Evolutionary conservation across 1,140 invertebrate species (phyloP), one percentile per base, ranked within the genome.

Genomic region (Pissodes strobi): DNA sequence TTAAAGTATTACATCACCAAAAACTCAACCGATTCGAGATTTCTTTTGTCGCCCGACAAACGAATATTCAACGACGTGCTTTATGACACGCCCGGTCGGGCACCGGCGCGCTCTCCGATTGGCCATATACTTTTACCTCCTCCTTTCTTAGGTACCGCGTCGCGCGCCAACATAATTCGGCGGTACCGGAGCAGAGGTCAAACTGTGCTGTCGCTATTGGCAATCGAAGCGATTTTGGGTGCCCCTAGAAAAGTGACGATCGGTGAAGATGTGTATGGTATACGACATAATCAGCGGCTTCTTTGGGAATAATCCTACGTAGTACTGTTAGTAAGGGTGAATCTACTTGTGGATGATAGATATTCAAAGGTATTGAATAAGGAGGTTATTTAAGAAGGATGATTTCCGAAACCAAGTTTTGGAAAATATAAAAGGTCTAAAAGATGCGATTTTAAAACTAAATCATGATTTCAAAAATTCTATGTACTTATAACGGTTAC

Each of bases 41-140:
- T 27, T 27, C 25, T 27, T 27, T 27, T 27, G 25, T 27, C 25
- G 25, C 9, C 9, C 25, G 25, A 39, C 43, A 48, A 46, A 34
- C 43, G 48, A 51, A 62, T 62, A 51, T 62, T 43, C 19, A 34
- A 21, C 9, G 27, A 19, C 13, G 61, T 64, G 61, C 51, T 64
- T 64, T 64, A 64, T 64, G 61, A 64, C 61, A 64, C 61, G 61
- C 61, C 61, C 61, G 61, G 22, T 25, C 46, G 38, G 15, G n/a
- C 22, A 6, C 8, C 30, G 46, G 6, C 34, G 12, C 37, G 48
- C 38, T 10, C n/a, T 46, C 41, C 23, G 49, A 64, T 64, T 64
- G 61, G 61, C 12, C 30, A 52, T 52, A 43, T 52, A 64, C 61
- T 64, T 64, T 64, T 64, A 64, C 61, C 61, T 22, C 61, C 61